Base-by-base conservation (phyloP, 2,113 vertebrate genomes). In the Labeo rohita region DNA sequence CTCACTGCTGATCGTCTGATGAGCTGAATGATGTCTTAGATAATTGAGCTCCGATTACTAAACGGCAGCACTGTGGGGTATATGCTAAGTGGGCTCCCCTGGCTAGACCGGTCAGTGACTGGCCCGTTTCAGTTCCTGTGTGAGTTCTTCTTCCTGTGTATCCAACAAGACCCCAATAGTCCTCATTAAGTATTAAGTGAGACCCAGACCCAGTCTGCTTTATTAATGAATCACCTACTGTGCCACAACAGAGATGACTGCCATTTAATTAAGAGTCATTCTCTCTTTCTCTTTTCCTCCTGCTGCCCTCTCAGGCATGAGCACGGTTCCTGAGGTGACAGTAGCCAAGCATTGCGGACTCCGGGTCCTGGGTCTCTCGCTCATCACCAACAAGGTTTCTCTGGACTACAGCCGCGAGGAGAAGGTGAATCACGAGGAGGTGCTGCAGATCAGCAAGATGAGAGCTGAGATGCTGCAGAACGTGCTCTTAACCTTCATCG, bases 301-400 rank as follows among this genome's bases (percentile, higher is more conserved):
- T 50, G 21, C 18, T 47, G 6, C 43, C 66, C 73, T 47, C 50
- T 3, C 86, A 95, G 94, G 94, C 23, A 95, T 95, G 94, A 95
- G 94, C 47, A 92, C 92, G 0, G 92, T 94, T 50, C 94, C 94
- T 8, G 94, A 95, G 54, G 94, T 95, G 84, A 93, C 92, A 0
- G 94, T 94, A 50, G 94, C 94, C 0, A 93, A 94, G 73, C 94
- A 95, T 56, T 94, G 93, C 49, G 94, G 94, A 54, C 84, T 95
- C 56, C 88, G 85, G 21, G 93, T 94, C 63, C 88, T 95, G 0
- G 94, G 94, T 13, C 89, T 95, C 23, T 95, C 94, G 0, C 94
- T 95, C 76, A 94, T 95, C 91, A 95, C 94, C 82, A 95, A 95
- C 88, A 93, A 90, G 91, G 93, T 94, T 66, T 92, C 92, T 45